Conservation (phyloP, 2,113 vertebrate species). For the Galemys pyrenaicus region DNA sequence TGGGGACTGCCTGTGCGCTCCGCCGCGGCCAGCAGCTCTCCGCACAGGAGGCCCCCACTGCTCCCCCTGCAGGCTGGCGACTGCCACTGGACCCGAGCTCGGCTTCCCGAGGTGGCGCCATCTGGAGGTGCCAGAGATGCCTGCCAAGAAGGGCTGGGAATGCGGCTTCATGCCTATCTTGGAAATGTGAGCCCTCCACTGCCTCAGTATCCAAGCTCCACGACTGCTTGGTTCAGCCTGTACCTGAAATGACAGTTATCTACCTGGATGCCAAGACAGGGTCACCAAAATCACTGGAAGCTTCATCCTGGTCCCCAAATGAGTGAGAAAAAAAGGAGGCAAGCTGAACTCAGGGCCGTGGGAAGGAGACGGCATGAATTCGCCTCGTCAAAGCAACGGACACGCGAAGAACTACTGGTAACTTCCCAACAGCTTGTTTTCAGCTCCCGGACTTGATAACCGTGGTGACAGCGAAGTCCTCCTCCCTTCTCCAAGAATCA, state of each 20-base stretch:
- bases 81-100: too few relatives aligned
- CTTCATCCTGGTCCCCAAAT: background rate
- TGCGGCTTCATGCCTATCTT: background rate
- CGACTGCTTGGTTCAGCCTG: background rate
- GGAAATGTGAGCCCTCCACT: background rate
- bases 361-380: background rate
- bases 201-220: background rate
- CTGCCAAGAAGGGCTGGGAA: background rate
- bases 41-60: background rate
- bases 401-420: background rate
- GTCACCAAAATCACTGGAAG: too few relatives aligned
- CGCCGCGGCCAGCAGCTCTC: too few relatives aligned
- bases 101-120: background rate
- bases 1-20: background rate
- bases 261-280: background rate
- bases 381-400: background rate
- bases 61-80: background rate
- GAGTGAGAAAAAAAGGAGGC: background rate
- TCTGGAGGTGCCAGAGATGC: background rate
- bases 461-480: background rate
- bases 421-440: background rate
- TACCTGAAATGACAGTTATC: background rate
- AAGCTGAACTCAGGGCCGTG: rapidly evolving
- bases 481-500: background rate
- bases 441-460: background rate